Percentiles rank a stretch among this genome's conserved stretches.
Conservation (phyloP, 92 coral and sea anemone species). For the Montipora capitata region DNA sequence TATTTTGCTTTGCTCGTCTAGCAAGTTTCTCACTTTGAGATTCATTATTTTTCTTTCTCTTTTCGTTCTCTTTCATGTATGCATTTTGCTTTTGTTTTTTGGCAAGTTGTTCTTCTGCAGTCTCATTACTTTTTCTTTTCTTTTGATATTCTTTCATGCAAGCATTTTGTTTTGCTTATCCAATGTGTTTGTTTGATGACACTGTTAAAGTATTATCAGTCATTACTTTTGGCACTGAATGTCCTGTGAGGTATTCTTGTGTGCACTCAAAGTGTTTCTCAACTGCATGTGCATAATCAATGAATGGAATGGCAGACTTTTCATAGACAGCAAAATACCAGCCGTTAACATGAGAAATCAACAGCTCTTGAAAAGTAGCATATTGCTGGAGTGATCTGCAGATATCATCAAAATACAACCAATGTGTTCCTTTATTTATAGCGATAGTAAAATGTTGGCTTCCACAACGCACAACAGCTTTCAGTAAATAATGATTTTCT, state of each 20-base stretch:
- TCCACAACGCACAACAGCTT: slow-evolving; percentile 51
- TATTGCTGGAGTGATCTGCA: slow-evolving; percentile 38
- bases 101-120: slow-evolving; percentile 8
- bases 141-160: slow-evolving; percentile 35
- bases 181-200: slow-evolving; percentile 45
- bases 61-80: slow-evolving; percentile 46
- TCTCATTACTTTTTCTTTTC: slow-evolving; percentile 1
- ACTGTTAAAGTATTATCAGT: slow-evolving; percentile 36
- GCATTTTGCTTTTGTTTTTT: not conserved
- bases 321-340: slow-evolving; percentile 70
- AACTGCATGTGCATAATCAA: slow-evolving; percentile 25
- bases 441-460: slow-evolving; percentile 59
- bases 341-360: slow-evolving; percentile 53
- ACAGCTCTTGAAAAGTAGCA: slow-evolving; percentile 44
- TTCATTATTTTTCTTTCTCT: slow-evolving; percentile 35
- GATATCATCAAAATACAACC: slow-evolving; percentile 60
- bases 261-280: slow-evolving; percentile 3
- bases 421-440: slow-evolving; percentile 40
- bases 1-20: slow-evolving; percentile 52
- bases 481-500: slow-evolving; percentile 38
- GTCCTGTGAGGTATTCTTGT: slow-evolving; percentile 14
- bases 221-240: slow-evolving; percentile 29
- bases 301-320: slow-evolving; percentile 38
- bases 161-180: slow-evolving; percentile 46
- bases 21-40: slow-evolving; percentile 29